These are phyloP conservation scores for Ptilodon capucinus DNA, from an alignment of 2,888 invertebrate species.

Conservation along the genomic window DNA sequence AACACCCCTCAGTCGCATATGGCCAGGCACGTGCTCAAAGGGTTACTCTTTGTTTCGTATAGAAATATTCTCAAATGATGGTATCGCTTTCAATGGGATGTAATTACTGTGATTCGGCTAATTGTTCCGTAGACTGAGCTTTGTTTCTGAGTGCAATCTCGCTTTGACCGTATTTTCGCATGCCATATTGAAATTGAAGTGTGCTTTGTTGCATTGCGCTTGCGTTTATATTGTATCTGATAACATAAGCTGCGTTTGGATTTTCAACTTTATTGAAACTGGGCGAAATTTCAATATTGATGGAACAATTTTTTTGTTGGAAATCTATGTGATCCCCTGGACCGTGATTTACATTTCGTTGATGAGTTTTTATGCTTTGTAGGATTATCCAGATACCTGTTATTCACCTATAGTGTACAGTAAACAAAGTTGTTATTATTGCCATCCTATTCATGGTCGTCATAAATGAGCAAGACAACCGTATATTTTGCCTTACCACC, in stretches of 20 bases:
- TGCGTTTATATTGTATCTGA: slow-evolving; percentile 37
- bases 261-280: slow-evolving; percentile 29
- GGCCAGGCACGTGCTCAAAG: slow-evolving; percentile 71
- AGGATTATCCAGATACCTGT: no score
- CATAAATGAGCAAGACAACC: no score
- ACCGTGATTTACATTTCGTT: slow-evolving; percentile 48
- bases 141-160: slow-evolving; percentile 65
- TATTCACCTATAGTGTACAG: no score
- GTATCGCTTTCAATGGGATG: slow-evolving; percentile 74
- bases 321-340: slow-evolving; percentile 39
- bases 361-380: no score
- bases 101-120: slow-evolving; percentile 77
- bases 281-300: slow-evolving; percentile 25
- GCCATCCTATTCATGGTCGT: no score
- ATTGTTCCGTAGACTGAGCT: slow-evolving; percentile 66
- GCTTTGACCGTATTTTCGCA: slow-evolving; percentile 75
- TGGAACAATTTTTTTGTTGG: slow-evolving; percentile 23
- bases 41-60: slow-evolving; percentile 67
- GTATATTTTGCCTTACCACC: no score
- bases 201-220: slow-evolving; percentile 47
- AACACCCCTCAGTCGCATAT: slow-evolving; percentile 54
- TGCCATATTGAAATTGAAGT: slow-evolving; percentile 72
- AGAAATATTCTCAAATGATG: slow-evolving; percentile 61
- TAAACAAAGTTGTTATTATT: no score
- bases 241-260: slow-evolving; percentile 23